These are phyloP conservation scores for Xestobium rufovillosum DNA, from an alignment of 2,888 invertebrate species.

Conservation along the genomic window DNA sequence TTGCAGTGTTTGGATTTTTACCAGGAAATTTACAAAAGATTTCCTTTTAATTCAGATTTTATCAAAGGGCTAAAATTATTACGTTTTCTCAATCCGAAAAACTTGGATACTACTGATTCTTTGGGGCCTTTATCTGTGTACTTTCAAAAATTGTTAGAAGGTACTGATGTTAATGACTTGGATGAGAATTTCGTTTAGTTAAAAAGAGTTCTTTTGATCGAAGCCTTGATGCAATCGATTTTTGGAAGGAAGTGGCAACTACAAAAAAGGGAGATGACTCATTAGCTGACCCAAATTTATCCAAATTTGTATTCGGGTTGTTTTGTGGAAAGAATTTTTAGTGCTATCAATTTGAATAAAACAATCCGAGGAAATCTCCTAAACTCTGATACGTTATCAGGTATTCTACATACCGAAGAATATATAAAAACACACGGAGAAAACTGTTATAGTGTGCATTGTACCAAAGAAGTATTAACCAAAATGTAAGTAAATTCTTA, in stretches of 20 bases:
- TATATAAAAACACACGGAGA: no score
- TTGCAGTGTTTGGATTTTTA: slow-evolving; percentile 17
- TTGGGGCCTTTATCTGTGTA: no score
- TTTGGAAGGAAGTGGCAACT: no score
- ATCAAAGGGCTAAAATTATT: no score
- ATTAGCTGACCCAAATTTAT: slow-evolving; percentile 4
- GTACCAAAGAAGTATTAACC: no score
- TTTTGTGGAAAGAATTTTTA: slow-evolving; percentile 18
- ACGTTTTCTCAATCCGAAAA: no score
- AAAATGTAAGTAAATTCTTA: no score
- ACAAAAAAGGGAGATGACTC: slow-evolving; percentile 16
- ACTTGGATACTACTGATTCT: no score
- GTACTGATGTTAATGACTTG: slow-evolving; percentile 12
- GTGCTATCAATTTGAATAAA: slow-evolving; percentile 19
- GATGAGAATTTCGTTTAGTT: slow-evolving; percentile 15
- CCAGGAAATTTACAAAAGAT: slow-evolving; percentile 14
- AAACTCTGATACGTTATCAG: no score
- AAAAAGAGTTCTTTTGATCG: slow-evolving; percentile 1
- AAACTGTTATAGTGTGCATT: no score
- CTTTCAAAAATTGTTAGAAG: no score
- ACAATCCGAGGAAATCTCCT: slow-evolving; percentile 15
- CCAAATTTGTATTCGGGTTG: slow-evolving; percentile 16
- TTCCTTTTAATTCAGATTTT: slow-evolving; percentile 17
- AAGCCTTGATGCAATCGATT: slow-evolving; percentile 6
- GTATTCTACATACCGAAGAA: no score